Percentiles rank a stretch among this genome's conserved stretches.
Evolutionary conservation across 2,113 vertebrate genomes (phyloP).

Genomic region (Polyodon spathula): DNA sequence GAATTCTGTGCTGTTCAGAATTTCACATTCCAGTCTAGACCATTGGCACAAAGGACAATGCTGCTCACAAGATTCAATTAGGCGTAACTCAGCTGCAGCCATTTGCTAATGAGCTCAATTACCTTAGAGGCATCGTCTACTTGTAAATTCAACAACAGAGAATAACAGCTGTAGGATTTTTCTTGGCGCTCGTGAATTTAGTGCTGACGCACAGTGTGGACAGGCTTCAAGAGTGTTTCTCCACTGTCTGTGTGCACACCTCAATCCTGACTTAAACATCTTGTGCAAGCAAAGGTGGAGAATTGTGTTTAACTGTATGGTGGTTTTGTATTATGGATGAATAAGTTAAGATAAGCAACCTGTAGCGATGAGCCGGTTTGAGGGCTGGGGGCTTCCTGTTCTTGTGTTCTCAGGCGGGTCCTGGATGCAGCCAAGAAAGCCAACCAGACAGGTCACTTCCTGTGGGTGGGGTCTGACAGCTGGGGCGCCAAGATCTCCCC

Average conservation of each 20-base stretch:
- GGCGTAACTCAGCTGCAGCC: slow-evolving; percentile 5
- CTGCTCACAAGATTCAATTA: slow-evolving; percentile 10
- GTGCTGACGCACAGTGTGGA: too few relatives aligned
- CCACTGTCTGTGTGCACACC: too few relatives aligned
- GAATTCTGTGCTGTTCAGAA: background rate
- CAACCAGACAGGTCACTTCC: slow-evolving; percentile 88
- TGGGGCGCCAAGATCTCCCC: slow-evolving; percentile 91
- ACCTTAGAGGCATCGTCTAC: slow-evolving; percentile 9
- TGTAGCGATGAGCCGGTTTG: too few relatives aligned
- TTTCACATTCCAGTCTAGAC: background rate
- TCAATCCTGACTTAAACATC: too few relatives aligned
- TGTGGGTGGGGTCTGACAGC: slow-evolving; percentile 95
- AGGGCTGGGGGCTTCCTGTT: background rate
- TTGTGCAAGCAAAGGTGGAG: too few relatives aligned
- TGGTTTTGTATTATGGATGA: too few relatives aligned
- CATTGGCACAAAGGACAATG: background rate
- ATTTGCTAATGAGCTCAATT: slow-evolving; percentile 18
- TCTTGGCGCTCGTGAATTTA: too few relatives aligned
- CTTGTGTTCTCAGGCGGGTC: slow-evolving; percentile 61
- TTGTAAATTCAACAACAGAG: background rate
- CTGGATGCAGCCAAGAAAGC: slow-evolving; percentile 81
- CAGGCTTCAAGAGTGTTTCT: too few relatives aligned
- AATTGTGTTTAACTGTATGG: too few relatives aligned
- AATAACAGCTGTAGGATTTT: background rate
- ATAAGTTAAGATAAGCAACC: too few relatives aligned